phyloP scores from a whole-genome alignment of 2,113 vertebrate species.

The Abramis brama region DNA sequence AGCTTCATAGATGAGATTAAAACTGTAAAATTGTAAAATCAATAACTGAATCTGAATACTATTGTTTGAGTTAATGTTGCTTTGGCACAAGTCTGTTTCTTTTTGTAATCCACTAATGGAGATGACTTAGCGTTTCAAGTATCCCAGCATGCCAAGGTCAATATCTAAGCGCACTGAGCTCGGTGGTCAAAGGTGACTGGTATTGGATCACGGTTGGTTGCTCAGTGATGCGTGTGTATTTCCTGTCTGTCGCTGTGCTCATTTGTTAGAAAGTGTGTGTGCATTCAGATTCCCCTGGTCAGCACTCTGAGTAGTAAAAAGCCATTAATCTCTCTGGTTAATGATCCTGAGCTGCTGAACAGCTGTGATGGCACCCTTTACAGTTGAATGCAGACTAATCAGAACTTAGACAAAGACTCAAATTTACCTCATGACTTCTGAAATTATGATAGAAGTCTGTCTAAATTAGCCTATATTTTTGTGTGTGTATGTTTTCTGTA shows the following conservation, averaged over 20 bases:
- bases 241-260: conserved; percentile 24
- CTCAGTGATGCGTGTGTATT: conserved; percentile 21
- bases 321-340: conserved; percentile 46
- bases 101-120: conserved; percentile 26
- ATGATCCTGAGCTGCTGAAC: conserved; percentile 23
- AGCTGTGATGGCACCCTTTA: conserved; percentile 29
- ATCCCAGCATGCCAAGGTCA: conserved; percentile 23
- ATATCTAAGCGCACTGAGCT: neutral
- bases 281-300: conserved; percentile 22
- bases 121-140: conserved; percentile 38
- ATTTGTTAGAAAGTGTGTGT: conserved; percentile 10
- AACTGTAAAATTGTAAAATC: neutral
- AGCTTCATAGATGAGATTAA: neutral
- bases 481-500: neutral
- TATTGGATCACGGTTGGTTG: conserved; percentile 8
- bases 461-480: neutral
- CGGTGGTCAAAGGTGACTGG: conserved; percentile 21
- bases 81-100: neutral
- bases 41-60: neutral
- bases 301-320: conserved; percentile 34
- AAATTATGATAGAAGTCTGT: neutral
- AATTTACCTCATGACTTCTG: neutral
- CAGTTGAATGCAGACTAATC: conserved; percentile 28
- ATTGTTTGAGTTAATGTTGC: neutral
- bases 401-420: neutral